Base-by-base conservation (phyloP, 2,888 invertebrate genomes). In the Tachina fera region DNA sequence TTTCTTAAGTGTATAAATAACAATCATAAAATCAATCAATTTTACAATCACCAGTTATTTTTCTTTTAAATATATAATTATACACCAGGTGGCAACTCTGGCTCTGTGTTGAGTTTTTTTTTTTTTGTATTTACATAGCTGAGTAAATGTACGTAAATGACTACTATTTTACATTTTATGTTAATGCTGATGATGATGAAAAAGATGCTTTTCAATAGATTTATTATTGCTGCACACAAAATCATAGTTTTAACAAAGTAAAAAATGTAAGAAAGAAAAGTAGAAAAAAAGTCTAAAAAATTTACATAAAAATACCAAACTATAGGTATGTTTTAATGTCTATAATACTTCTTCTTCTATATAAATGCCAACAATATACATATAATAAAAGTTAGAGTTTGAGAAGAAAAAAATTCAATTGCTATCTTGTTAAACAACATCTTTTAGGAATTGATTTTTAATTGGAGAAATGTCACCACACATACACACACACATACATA, bases 271-370 rank as follows among this genome's bases (percentile, higher is more conserved):
- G 19, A 56, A 43, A 70, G 16, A 11, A 16, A 9, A 31, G 31
- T 31, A 31, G 31, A 31, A 16, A 72, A 72, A 9, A 19, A 31
- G 4, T 31, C 0, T 43, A 11, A 16, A 47, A 72, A 72, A 72
- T 72, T 60, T 49, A 49, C 60, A 60, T 72, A 39, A 72, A 49
- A 60, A 60, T 72, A n/a, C 14, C 16, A 60, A 47, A 47, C 31
- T 72, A 71, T 56, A 9, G 43, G 8, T 14, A 43, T 9, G 10
- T 53, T 68, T 68, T 16, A 51, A 19, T 19, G 6, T 31, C 6
- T 31, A 31, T 31, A 31, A 31, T 31, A 31, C 31, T 31, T 31
- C 31, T 31, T 6, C 31, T 31, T n/a, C n/a, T n/a, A n/a, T n/a
- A n/a, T n/a, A 31, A 5, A 31, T 31, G 31, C 31, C 31, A 31